These are phyloP conservation scores for Hypomecis atomaria DNA, from an alignment of 2,888 invertebrate genomes.

Conservation along the genomic window DNA sequence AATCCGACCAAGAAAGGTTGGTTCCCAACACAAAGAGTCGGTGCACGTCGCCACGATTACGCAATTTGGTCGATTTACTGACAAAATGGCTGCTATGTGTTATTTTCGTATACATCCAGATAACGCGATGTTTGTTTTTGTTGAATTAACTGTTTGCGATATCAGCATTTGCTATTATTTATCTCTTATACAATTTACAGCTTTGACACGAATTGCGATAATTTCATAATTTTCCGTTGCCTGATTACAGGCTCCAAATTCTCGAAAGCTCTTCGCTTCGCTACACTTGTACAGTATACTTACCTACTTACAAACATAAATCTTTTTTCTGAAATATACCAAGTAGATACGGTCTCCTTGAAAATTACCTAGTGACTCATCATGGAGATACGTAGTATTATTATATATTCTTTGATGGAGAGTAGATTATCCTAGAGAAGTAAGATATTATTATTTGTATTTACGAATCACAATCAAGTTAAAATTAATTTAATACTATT, in stretches of 20 bases:
- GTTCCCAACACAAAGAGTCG: slow-evolving; percentile 61
- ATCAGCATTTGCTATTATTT: slow-evolving; percentile 17
- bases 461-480: too few species aligned
- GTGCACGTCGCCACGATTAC: slow-evolving; percentile 43
- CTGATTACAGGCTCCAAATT: not conserved
- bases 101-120: slow-evolving; percentile 52
- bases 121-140: slow-evolving; percentile 56
- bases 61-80: slow-evolving; percentile 38
- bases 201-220: slow-evolving; percentile 6
- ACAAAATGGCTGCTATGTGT: slow-evolving; percentile 46
- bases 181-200: slow-evolving; percentile 7
- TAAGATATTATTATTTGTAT: too few species aligned
- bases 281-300: too few species aligned
- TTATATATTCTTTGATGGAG: too few species aligned
- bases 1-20: slow-evolving; percentile 59
- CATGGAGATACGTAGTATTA: too few species aligned
- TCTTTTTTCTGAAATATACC: too few species aligned
- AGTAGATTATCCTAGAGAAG: too few species aligned
- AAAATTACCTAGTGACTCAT: too few species aligned
- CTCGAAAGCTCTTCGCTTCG: too few species aligned
- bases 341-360: too few species aligned
- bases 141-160: slow-evolving; percentile 39
- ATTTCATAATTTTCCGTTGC: slow-evolving; percentile 20
- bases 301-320: too few species aligned
- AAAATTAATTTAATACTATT: too few species aligned